These are phyloP conservation scores for Eudyptes chrysolophus DNA, from an alignment of 2,113 vertebrate species.

Conservation along the genomic window DNA sequence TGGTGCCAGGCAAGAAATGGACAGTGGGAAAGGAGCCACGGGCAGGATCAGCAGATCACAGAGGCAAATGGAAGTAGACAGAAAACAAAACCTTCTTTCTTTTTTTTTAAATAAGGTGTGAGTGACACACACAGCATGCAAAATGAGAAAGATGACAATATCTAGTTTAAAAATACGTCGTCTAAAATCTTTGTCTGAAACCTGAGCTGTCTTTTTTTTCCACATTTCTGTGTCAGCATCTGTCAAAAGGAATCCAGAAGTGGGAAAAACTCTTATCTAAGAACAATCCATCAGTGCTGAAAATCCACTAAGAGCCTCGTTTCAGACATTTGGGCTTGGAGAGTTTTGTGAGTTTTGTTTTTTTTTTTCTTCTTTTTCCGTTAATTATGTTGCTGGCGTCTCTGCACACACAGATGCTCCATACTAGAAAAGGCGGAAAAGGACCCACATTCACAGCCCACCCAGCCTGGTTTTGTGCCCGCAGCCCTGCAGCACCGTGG, in stretches of 20 bases:
- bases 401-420: not conserved
- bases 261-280: not conserved
- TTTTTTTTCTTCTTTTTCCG: accelerated
- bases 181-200: not conserved
- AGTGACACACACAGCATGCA: not conserved
- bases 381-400: not conserved
- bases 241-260: not conserved
- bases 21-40: not conserved
- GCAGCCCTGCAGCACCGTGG: accelerated
- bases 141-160: not conserved
- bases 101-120: not conserved
- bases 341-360: not conserved
- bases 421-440: accelerated
- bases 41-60: not conserved
- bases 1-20: not conserved
- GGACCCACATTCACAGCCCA: accelerated
- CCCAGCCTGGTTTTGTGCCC: not conserved
- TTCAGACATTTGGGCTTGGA: not conserved
- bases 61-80: not conserved
- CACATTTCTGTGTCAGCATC: not conserved
- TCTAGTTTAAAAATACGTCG: not conserved
- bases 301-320: not conserved
- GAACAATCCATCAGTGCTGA: not conserved
- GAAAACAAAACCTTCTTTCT: not conserved
- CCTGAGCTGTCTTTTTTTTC: not conserved